Evolutionary conservation across 2,888 invertebrate genomes (phyloP), one percentile per base, ranked within the genome.

Genomic region (Leptogaster cylindrica): DNA sequence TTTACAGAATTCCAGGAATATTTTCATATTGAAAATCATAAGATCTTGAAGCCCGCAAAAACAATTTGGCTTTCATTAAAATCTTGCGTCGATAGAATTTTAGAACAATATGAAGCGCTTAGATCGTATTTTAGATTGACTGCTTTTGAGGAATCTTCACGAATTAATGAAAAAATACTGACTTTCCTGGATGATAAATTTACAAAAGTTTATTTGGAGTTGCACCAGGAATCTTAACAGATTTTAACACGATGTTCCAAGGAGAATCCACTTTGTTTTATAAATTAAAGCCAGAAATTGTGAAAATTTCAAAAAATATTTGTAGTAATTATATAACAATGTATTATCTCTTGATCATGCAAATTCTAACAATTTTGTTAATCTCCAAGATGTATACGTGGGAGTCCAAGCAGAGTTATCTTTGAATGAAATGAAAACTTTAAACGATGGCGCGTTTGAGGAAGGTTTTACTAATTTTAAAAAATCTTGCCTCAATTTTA

Each of bases 201-300:
- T 3, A 55, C 55, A n/a, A 55, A 36, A 55, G 25, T 55, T 10
- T 55, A 55, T 36, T 14, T 55, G 2, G 20, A 55, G 14, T 36
- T 55, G 16, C 10, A 6, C 12, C 39, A 2, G 55, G 55, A 3
- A 8, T 55, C 20, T 23, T 55, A 20, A 55, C 28, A 12, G 55
- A 55, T 3, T 39, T 55, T n/a, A 55, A 55, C 18, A 55, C 23
- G n/a, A 4, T 55, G 7, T 55, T 55, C 23, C 55, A 55, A 39
- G 10, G 16, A 3, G 55, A 55, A 55, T 20, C 36, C 3, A 20
- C 55, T 14, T 18, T 55, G 2, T 12, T 55, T 1, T 12, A 55
- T n/a, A 55, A 36, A 36, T n/a, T 55, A 20, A 36, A 55, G 4
- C 36, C 55, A 10, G 36, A 55, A 55, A 2, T 55, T n/a, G 18